Percentiles rank a stretch among this genome's conserved stretches.
Evolutionary conservation across 2,113 vertebrate genomes (phyloP).

Genomic region (Leucopsar rothschildi): DNA sequence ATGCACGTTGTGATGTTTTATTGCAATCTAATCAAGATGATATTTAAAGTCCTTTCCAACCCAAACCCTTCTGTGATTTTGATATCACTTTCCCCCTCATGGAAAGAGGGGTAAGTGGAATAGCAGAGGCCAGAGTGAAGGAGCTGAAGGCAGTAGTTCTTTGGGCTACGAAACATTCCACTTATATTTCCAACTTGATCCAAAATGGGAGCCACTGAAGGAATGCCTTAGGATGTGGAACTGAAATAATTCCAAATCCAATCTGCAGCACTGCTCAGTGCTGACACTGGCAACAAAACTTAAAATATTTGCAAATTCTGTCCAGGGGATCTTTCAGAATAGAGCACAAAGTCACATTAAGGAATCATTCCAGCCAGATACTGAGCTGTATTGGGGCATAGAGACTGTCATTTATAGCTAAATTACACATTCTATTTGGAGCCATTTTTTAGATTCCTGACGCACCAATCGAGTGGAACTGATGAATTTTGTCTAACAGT

Average conservation of each 20-base stretch:
- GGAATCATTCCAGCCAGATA: neutral
- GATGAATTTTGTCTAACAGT: neutral
- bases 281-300: neutral
- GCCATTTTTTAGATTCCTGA: neutral
- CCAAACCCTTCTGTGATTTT: neutral
- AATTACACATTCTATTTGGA: neutral
- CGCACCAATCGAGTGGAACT: neutral
- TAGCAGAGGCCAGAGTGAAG: neutral
- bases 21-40: neutral
- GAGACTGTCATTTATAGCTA: neutral
- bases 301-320: neutral
- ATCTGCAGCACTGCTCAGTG: neutral
- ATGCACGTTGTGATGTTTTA: neutral
- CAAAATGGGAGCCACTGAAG: neutral
- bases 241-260: neutral
- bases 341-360: neutral
- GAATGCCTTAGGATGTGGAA: neutral
- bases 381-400: neutral
- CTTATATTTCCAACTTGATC: neutral
- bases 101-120: neutral
- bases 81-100: fast-evolving
- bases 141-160: neutral
- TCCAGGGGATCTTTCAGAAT: neutral
- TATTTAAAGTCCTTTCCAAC: neutral
- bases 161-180: neutral